Evolutionary conservation across 2,797 vertebrate genomes (phyloP).

Genomic region (Astyanax mexicanus): DNA sequence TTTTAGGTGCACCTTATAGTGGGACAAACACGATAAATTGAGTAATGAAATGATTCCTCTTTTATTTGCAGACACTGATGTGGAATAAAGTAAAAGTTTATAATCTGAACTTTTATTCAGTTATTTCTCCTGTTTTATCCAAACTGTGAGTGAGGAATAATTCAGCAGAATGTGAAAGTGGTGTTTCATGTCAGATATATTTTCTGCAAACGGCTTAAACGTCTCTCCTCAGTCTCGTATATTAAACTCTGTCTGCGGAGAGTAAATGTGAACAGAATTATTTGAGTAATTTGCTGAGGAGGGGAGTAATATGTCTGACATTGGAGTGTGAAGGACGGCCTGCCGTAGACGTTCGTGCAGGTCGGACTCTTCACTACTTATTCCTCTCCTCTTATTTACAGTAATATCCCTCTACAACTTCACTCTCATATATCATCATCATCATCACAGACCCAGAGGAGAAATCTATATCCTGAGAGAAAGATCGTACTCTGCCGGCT

Average conservation of each 20-base stretch:
- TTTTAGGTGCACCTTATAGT: too few relatives aligned
- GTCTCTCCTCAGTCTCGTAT: background rate
- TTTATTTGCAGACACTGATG: too few relatives aligned
- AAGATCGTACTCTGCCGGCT: too few relatives aligned
- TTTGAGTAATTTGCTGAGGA: background rate
- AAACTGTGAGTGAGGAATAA: too few relatives aligned
- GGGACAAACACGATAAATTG: too few relatives aligned
- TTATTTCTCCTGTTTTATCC: too few relatives aligned
- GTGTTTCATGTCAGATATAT: too few relatives aligned
- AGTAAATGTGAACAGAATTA: background rate
- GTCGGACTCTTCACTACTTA: background rate
- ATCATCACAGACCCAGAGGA: background rate
- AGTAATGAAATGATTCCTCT: too few relatives aligned
- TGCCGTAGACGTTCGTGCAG: background rate
- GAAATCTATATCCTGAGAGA: constrained; percentile 53
- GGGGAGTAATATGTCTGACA: background rate
- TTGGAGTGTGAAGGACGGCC: background rate
- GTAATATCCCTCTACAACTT: constrained; percentile 40
- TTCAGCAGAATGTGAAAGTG: too few relatives aligned
- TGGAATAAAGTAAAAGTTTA: too few relatives aligned
- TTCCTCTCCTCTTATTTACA: constrained; percentile 38
- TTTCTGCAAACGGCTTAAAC: too few relatives aligned
- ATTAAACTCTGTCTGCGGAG: background rate
- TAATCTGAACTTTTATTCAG: too few relatives aligned
- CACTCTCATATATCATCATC: constrained; percentile 46